Evolutionary conservation across 2,888 invertebrate genomes (phyloP).

Genomic region (Spatulosminthurus flaviceps): DNA sequence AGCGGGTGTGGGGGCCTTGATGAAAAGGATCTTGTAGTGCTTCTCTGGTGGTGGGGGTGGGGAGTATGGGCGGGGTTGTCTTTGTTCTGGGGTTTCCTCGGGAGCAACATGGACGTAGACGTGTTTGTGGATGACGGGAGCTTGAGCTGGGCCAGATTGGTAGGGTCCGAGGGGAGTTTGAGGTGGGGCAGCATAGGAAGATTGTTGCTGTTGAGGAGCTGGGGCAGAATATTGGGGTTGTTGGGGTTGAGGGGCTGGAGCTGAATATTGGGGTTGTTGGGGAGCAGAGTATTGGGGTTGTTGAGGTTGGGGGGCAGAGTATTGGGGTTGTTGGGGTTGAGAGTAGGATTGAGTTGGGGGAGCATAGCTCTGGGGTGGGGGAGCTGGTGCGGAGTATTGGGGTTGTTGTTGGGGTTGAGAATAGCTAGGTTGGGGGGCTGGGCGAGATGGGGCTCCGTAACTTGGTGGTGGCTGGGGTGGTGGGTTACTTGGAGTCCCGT

Average conservation of each 20-base stretch:
- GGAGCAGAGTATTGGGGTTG: constrained; percentile 43
- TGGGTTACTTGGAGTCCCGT: constrained; percentile 35
- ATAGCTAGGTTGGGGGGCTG: background rate
- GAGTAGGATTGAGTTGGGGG: constrained; percentile 43
- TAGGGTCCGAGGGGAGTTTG: constrained; percentile 65
- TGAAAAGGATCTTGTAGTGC: constrained; percentile 81
- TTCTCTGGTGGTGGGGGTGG: constrained; percentile 89
- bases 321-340: constrained; percentile 43
- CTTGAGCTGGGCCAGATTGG: constrained; percentile 52
- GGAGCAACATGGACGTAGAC: constrained; percentile 86
- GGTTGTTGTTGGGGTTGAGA: constrained; percentile 33
- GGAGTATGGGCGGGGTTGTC: constrained; percentile 87
- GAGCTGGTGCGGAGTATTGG: constrained; percentile 40
- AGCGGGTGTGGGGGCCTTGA: constrained; percentile 70
- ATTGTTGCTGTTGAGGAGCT: constrained; percentile 63
- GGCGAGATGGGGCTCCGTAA: background rate
- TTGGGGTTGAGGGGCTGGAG: constrained; percentile 44
- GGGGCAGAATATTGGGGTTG: constrained; percentile 49
- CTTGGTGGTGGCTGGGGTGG: constrained; percentile 38
- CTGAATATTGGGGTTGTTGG: constrained; percentile 38
- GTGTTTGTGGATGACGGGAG: constrained; percentile 82
- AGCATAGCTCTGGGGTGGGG: constrained; percentile 42
- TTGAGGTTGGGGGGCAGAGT: constrained; percentile 44
- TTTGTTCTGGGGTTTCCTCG: constrained; percentile 71
- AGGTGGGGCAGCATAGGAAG: constrained; percentile 62